phyloP scores from a whole-genome alignment of 2,113 vertebrate species.

The Budorcas taxicolor region DNA sequence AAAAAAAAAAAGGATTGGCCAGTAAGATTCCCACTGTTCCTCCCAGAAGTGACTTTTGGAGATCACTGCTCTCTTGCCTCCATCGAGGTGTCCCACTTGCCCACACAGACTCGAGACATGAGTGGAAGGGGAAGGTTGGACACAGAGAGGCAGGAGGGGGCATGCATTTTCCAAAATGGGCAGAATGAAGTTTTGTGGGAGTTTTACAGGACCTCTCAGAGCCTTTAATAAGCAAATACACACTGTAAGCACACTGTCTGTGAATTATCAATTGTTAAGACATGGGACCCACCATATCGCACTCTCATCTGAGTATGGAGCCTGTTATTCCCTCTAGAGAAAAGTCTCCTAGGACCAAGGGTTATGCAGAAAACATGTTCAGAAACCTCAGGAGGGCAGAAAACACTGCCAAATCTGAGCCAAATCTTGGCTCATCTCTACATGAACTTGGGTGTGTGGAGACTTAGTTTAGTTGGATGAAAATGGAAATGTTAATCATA shows the following conservation, averaged over 20 bases:
- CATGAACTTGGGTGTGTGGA: background rate
- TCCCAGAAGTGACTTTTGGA: background rate
- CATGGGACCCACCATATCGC: background rate
- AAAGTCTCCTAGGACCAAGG: background rate
- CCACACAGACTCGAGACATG: background rate
- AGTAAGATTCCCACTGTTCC: background rate
- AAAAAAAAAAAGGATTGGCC: background rate
- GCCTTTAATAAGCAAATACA: background rate
- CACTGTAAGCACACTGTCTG: background rate
- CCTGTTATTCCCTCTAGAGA: background rate
- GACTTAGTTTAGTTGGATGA: background rate
- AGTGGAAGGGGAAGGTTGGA: background rate
- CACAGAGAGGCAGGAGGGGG: background rate
- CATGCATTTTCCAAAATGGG: background rate
- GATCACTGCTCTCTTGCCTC: background rate
- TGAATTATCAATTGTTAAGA: background rate
- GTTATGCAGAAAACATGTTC: background rate
- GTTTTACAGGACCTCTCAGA: background rate
- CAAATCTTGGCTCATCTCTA: background rate
- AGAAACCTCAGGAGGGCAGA: background rate
- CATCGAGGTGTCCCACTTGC: background rate
- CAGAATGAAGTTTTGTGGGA: fast-evolving
- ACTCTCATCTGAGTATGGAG: background rate
- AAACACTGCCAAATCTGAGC: background rate
- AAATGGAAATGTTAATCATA: background rate